Evolutionary conservation across 2,797 vertebrate species (phyloP).

Genomic region (Euphonia xanthogaster): DNA sequence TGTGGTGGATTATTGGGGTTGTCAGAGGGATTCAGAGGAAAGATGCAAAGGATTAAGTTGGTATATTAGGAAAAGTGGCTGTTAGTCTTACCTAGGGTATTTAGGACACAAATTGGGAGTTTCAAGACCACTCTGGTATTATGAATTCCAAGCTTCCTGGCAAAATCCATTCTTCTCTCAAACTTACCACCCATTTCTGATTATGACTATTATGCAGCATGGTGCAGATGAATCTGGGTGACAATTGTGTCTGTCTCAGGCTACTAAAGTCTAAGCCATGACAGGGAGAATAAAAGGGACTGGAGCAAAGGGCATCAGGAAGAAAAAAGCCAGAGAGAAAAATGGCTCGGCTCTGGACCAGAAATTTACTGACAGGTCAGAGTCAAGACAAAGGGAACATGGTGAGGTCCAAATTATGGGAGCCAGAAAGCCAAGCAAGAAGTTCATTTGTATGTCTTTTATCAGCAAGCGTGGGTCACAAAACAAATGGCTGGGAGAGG

Average conservation of each 20-base stretch:
- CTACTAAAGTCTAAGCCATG: not conserved
- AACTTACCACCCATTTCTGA: not conserved
- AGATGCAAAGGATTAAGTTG: constrained; percentile 56
- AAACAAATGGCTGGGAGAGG: not conserved
- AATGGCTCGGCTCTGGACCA: not conserved
- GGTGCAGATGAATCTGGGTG: not conserved
- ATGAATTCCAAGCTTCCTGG: not conserved
- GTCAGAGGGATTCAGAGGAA: constrained; percentile 54
- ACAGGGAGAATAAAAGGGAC: not conserved
- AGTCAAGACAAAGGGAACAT: not conserved
- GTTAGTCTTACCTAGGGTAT: constrained; percentile 8
- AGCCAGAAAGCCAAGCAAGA: not conserved
- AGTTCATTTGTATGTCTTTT: not conserved
- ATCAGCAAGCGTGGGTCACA: not conserved
- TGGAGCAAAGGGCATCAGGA: not conserved
- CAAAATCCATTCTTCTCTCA: constrained; percentile 11
- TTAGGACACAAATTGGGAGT: constrained; percentile 36
- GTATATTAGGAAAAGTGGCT: constrained; percentile 31
- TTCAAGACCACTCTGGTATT: not conserved
- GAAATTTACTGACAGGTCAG: not conserved
- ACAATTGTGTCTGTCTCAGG: not conserved
- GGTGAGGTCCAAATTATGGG: not conserved
- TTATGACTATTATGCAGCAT: not conserved
- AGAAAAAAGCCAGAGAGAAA: not conserved
- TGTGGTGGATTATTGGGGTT: constrained; percentile 39